Evolutionary conservation across 2,888 invertebrate species (phyloP).

Genomic region (Aelia acuminata): DNA sequence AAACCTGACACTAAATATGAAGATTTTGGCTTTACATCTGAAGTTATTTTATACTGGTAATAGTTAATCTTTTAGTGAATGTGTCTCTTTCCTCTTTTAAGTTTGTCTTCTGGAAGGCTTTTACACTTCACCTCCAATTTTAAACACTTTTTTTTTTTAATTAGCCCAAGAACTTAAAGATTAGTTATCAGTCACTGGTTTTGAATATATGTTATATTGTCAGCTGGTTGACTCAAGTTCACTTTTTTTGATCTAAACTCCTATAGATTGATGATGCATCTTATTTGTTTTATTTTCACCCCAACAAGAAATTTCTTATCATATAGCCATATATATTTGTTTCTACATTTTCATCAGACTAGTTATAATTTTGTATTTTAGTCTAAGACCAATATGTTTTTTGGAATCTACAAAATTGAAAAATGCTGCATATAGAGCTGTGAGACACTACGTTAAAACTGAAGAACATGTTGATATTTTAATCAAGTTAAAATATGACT

Average conservation of each 20-base stretch:
- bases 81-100: background rate
- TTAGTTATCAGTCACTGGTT: too few relatives aligned
- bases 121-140: too few relatives aligned
- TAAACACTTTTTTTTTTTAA: too few relatives aligned
- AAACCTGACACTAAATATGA: conserved; percentile 75
- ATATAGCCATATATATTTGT: conserved; percentile 64
- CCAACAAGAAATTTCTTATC: conserved; percentile 8
- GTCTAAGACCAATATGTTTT: conserved; percentile 87
- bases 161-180: too few relatives aligned
- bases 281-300: background rate
- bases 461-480: conserved; percentile 84
- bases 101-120: background rate
- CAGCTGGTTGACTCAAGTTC: background rate
- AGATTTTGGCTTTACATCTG: conserved; percentile 80
- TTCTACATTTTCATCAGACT: conserved; percentile 41
- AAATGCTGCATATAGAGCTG: conserved; percentile 88
- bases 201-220: background rate
- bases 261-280: background rate
- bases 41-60: conserved; percentile 88
- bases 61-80: background rate
- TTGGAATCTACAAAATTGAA: conserved; percentile 91
- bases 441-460: conserved; percentile 86
- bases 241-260: background rate
- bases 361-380: conserved; percentile 71
- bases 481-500: conserved; percentile 86